Conservation (phyloP, 2,113 vertebrate genomes). For the Bagarius yarrelli region DNA sequence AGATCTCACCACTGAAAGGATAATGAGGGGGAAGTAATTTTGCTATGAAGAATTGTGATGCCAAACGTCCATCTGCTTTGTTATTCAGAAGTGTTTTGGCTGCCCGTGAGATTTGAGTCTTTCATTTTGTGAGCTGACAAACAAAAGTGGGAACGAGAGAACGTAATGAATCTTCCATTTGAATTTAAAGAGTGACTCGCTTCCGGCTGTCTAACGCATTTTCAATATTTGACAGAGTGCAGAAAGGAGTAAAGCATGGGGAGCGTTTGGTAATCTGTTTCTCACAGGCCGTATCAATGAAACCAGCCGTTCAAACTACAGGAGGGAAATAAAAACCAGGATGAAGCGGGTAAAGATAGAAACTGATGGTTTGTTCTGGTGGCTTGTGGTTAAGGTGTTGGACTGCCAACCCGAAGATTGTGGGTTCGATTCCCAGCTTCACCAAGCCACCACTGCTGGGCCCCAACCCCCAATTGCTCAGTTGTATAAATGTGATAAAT, state of each 20-base stretch:
- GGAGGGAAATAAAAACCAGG: background rate
- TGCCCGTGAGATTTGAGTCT: conserved; percentile 53
- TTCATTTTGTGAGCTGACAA: conserved; percentile 49
- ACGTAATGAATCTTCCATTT: conserved; percentile 71
- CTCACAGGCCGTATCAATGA: background rate
- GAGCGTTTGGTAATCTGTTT: conserved; percentile 35
- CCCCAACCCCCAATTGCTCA: no score
- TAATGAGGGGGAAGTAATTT: conserved; percentile 77
- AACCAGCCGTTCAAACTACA: background rate
- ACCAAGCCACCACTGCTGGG: no score
- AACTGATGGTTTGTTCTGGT: background rate
- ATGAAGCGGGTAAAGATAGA: no score
- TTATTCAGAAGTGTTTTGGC: conserved; percentile 68
- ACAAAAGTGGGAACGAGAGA: conserved; percentile 34
- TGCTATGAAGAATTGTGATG: conserved; percentile 65
- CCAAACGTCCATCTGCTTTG: conserved; percentile 71
- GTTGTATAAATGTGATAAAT: no score
- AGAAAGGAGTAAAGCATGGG: conserved; percentile 40
- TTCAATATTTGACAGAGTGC: conserved; percentile 57
- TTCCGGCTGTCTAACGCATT: conserved; percentile 60
- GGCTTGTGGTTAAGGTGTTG: no score
- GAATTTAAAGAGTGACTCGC: conserved; percentile 68
- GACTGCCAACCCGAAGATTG: background rate
- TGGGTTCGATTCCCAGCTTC: no score
- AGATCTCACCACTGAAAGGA: conserved; percentile 64